These are phyloP conservation scores for Drosophila limbata DNA, from an alignment of 2,888 invertebrate genomes.

Conservation along the genomic window DNA sequence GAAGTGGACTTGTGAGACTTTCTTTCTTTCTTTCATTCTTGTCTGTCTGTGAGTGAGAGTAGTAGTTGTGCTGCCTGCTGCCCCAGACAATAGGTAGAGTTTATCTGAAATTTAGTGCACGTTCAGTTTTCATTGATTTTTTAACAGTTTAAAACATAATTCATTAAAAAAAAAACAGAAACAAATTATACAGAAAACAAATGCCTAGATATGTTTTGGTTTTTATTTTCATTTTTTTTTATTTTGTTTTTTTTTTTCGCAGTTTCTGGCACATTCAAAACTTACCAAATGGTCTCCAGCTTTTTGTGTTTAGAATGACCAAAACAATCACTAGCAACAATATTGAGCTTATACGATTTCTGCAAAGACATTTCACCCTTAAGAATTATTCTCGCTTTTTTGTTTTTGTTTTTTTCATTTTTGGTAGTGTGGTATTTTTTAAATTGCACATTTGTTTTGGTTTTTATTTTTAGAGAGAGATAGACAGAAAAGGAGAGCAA, in stretches of 20 bases:
- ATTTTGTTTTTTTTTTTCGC: conserved; percentile 67
- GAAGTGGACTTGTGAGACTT: conserved; percentile 69
- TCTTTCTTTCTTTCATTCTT: conserved; percentile 72
- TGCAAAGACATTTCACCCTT: conserved; percentile 91
- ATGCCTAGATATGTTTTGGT: conserved; percentile 76
- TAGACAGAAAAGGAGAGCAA: conserved; percentile 53
- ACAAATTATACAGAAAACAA: conserved; percentile 73
- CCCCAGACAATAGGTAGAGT: conserved; percentile 84
- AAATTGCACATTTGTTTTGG: conserved; percentile 43
- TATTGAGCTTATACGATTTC: conserved; percentile 87
- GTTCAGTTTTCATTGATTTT: conserved; percentile 84
- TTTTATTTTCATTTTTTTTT: conserved; percentile 65
- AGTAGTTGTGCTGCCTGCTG: conserved; percentile 77
- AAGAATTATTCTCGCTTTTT: conserved; percentile 83
- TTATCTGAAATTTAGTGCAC: conserved; percentile 85
- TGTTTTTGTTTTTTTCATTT: conserved; percentile 53
- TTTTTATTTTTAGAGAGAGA: conserved; percentile 31
- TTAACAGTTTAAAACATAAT: conserved; percentile 55
- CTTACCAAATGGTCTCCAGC: conserved; percentile 85
- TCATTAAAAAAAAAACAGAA: conserved; percentile 62
- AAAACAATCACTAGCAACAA: conserved; percentile 86
- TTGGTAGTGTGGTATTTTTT: conserved; percentile 65
- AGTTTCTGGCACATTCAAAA: conserved; percentile 84
- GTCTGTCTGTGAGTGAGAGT: conserved; percentile 79
- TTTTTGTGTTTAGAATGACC: conserved; percentile 85